Conservation (phyloP, 1,140 invertebrate genomes). For the Drosophila oshimai region DNA sequence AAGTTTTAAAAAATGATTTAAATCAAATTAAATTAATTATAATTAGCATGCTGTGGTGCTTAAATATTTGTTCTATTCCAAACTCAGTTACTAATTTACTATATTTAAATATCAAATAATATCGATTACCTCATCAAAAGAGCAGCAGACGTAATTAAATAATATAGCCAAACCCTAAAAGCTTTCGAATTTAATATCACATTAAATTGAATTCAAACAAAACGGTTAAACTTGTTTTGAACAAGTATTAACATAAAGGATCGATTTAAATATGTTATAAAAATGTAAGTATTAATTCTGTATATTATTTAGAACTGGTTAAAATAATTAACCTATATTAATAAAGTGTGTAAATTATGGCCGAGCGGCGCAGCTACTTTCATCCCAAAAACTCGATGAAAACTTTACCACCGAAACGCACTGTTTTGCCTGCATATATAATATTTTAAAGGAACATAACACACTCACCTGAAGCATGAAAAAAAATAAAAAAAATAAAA, state of each 20-base stretch:
- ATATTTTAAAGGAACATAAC: constrained; percentile 11
- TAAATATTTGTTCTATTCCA: too few species aligned
- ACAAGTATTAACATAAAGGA: neutral
- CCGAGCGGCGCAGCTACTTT: neutral
- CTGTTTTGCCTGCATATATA: constrained; percentile 3
- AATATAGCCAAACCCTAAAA: constrained; percentile 2
- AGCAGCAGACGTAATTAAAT: constrained; percentile 6
- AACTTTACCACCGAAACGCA: constrained; percentile 16
- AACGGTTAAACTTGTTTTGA: constrained; percentile 10
- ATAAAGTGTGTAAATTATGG: neutral
- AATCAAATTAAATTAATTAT: too few species aligned
- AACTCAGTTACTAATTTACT: too few species aligned
- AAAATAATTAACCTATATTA: neutral
- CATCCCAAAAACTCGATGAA: neutral
- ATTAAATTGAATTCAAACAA: constrained; percentile 30
- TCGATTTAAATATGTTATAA: constrained; percentile 19
- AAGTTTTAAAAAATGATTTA: too few species aligned
- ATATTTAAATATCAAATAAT: neutral
- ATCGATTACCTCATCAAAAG: neutral
- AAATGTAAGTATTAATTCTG: neutral
- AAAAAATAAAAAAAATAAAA: constrained; percentile 13
- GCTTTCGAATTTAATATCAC: constrained; percentile 6
- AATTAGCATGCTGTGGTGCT: too few species aligned
- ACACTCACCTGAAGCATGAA: neutral
- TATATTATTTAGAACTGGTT: neutral